Percentiles rank a stretch among this genome's conserved stretches.
These are phyloP conservation scores for Tinamus major DNA, from an alignment of 2,797 vertebrate species.

Conservation along the genomic window DNA sequence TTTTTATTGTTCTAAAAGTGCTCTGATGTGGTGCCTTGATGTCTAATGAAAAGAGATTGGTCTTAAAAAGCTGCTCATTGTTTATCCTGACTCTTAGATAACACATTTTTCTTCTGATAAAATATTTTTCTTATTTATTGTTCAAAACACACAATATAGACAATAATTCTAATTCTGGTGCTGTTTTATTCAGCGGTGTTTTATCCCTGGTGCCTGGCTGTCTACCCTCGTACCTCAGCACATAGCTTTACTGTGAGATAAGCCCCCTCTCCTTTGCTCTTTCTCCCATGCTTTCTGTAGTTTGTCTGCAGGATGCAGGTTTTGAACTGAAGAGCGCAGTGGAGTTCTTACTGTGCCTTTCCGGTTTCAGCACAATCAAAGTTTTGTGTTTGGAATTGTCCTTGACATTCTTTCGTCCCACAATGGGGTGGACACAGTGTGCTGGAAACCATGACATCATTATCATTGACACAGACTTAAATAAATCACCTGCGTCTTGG, in stretches of 20 bases:
- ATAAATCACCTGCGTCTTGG: conserved; percentile 94
- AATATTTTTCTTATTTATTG: conserved; percentile 96
- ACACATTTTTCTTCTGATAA: conserved; percentile 93
- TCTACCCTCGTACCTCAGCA: conserved; percentile 96
- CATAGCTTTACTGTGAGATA: conserved; percentile 98
- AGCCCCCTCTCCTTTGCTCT: conserved; percentile 85
- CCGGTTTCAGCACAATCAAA: conserved; percentile 90
- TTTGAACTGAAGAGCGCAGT: conserved; percentile 84
- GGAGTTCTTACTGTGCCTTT: conserved; percentile 87
- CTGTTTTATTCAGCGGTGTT: conserved; percentile 86
- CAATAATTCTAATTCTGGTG: conserved; percentile 85
- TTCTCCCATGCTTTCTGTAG: conserved; percentile 83
- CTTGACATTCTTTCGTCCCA: conserved; percentile 97
- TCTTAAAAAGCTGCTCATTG: conserved; percentile 85
- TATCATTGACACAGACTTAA: conserved; percentile 92
- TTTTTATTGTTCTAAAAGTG: conserved; percentile 87
- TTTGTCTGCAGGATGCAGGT: conserved; percentile 89
- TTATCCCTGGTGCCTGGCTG: conserved; percentile 94
- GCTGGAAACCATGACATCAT: conserved; percentile 97
- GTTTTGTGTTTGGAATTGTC: conserved; percentile 92
- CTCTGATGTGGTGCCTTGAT: conserved; percentile 94
- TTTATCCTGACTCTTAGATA: conserved; percentile 90
- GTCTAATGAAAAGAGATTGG: conserved; percentile 91
- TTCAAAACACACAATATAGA: conserved; percentile 87
- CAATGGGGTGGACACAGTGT: conserved; percentile 91